Percentiles rank a stretch among this genome's conserved stretches.
phyloP scores from a whole-genome alignment of 2,797 vertebrate species.

The Iguana delicatissima region DNA sequence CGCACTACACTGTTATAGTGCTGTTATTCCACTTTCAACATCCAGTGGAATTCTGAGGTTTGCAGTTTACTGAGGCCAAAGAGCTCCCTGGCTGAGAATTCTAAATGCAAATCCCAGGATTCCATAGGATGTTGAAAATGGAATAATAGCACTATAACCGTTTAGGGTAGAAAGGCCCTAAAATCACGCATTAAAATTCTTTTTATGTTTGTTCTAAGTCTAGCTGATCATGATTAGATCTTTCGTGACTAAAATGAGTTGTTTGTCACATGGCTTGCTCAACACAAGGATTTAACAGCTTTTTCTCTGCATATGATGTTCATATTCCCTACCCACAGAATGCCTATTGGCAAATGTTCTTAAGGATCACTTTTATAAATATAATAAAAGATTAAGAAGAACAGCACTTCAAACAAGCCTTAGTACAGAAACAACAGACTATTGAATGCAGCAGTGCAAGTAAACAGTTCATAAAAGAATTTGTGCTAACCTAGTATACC shows the following conservation, averaged over 20 bases:
- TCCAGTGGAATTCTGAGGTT: too few species aligned
- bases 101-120: too few species aligned
- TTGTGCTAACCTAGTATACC: neutral
- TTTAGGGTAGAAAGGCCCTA: too few species aligned
- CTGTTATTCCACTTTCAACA: too few species aligned
- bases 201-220: conserved; percentile 15
- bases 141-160: too few species aligned
- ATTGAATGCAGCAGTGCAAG: neutral
- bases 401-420: neutral
- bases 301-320: conserved; percentile 13
- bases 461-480: neutral
- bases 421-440: conserved; percentile 10
- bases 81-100: too few species aligned
- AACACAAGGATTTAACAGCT: conserved; percentile 5
- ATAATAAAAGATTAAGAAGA: neutral
- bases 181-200: neutral
- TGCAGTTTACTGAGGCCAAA: too few species aligned
- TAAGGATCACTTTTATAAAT: neutral
- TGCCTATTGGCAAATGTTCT: conserved; percentile 18
- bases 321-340: conserved; percentile 16
- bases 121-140: too few species aligned
- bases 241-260: conserved; percentile 31
- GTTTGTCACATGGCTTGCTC: neutral
- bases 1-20: too few species aligned
- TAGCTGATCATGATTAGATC: conserved; percentile 23